A percentile compares a stretch with the other conserved stretches of the same genome.
Evolutionary conservation across 1,140 invertebrate species (phyloP).

Genomic region (Chionoecetes opilio): DNA sequence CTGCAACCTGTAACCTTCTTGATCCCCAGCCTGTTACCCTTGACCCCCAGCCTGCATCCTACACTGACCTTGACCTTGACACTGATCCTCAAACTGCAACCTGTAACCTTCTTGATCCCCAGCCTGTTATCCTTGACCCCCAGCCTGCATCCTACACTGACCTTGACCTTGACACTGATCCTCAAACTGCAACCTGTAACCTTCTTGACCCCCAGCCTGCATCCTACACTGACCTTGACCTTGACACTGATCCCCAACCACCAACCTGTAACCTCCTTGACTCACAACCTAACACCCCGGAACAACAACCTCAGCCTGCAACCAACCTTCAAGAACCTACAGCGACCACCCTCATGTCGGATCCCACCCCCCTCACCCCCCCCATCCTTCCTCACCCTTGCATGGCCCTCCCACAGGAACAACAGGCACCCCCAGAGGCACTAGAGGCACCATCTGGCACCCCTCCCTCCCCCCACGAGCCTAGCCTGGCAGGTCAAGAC

Average conservation of each 20-base stretch:
- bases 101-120: background rate
- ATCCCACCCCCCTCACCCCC: background rate
- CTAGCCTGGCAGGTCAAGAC: slow-evolving; percentile 43
- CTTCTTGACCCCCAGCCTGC: no score
- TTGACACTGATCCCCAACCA: background rate
- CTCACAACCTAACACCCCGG: background rate
- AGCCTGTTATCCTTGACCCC: no score
- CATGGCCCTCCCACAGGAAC: slow-evolving; percentile 75
- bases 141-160: no score
- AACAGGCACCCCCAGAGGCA: slow-evolving; percentile 47
- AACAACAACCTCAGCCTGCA: background rate
- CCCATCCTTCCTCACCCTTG: slow-evolving; percentile 61
- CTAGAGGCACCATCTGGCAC: slow-evolving; percentile 62
- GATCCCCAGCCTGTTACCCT: no score
- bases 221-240: no score
- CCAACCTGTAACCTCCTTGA: background rate
- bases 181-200: no score
- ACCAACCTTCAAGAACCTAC: background rate
- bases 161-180: no score
- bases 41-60: no score
- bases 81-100: no score
- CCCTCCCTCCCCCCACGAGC: slow-evolving; percentile 34
- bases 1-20: no score
- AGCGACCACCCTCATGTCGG: background rate
- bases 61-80: no score